Percentiles rank a stretch among this genome's conserved stretches.
These are phyloP conservation scores for Ctenomys sociabilis DNA, from an alignment of 2,113 vertebrate genomes.

Conservation along the genomic window DNA sequence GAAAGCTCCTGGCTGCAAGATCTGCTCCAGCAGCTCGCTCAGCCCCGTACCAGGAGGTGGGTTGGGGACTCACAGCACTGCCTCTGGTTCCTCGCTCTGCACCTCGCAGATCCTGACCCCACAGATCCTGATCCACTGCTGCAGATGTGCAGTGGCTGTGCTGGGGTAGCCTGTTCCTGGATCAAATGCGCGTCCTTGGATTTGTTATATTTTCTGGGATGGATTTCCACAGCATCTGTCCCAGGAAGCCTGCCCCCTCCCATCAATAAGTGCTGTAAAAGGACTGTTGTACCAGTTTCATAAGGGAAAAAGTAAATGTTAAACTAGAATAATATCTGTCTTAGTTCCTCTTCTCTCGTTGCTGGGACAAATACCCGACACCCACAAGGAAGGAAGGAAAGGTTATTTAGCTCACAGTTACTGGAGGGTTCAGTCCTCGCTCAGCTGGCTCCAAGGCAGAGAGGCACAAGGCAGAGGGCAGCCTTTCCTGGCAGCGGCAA, in stretches of 20 bases:
- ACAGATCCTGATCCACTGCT: not conserved
- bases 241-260: not conserved
- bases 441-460: no score
- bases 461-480: no score
- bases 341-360: no score
- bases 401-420: no score
- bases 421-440: no score
- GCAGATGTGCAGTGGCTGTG: not conserved
- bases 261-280: not conserved
- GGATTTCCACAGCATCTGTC: not conserved
- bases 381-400: no score
- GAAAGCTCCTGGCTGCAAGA: not conserved
- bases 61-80: not conserved
- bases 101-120: not conserved
- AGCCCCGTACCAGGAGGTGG: not conserved
- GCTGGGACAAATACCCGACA: no score
- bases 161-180: not conserved
- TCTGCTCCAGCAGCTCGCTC: not conserved
- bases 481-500: no score
- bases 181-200: slow-evolving; percentile 21
- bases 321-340: slow-evolving; percentile 22
- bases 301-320: not conserved
- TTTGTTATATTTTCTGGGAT: not conserved
- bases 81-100: not conserved
- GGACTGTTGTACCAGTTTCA: not conserved